Conservation (phyloP, 2,797 vertebrate genomes). For the Falco naumanni region DNA sequence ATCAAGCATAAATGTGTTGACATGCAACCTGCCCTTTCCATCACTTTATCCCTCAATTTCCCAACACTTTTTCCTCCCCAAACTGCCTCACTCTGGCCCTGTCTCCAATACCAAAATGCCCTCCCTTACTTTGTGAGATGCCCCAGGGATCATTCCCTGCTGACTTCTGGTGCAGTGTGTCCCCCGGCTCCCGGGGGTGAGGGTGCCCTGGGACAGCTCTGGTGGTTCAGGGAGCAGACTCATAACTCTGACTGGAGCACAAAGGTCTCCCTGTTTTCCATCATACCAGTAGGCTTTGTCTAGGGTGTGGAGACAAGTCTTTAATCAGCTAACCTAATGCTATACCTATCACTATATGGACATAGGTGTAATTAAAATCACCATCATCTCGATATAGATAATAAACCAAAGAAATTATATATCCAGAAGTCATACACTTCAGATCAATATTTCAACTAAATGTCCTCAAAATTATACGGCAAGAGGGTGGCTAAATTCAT, state of each 20-base stretch:
- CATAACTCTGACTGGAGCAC: background rate
- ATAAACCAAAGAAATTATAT: background rate
- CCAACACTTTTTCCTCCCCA: background rate
- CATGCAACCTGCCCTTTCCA: background rate
- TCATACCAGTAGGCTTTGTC: background rate
- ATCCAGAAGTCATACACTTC: background rate
- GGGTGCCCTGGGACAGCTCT: background rate
- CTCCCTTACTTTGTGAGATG: background rate
- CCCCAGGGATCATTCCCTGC: rapidly evolving
- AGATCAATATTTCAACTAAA: background rate
- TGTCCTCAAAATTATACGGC: background rate
- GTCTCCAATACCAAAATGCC: background rate
- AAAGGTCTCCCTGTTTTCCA: background rate
- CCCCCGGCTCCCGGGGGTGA: background rate
- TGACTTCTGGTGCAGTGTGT: background rate
- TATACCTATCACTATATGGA: background rate
- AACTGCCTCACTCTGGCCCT: background rate
- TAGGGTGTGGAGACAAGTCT: background rate
- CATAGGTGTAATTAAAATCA: background rate
- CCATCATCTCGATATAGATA: background rate
- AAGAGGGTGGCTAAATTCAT: background rate
- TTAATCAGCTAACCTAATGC: background rate
- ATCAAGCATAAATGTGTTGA: background rate
- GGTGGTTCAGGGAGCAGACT: background rate
- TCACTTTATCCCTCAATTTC: background rate